Conservation (phyloP, 2,888 invertebrate species). For the Iphiclides podalirius region DNA sequence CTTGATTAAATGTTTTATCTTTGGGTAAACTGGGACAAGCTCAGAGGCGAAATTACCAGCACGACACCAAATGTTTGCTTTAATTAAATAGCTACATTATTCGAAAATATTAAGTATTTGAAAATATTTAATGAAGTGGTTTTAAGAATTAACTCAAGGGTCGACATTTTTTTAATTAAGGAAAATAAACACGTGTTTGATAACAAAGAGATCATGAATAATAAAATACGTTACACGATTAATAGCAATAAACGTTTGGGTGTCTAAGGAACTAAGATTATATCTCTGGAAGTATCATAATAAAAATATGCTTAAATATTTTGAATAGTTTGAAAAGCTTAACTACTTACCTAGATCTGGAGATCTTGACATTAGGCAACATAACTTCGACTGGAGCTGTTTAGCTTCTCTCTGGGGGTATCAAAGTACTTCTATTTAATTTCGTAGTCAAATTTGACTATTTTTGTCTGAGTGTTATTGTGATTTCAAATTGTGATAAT, state of each 20-base stretch:
- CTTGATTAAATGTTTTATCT: constrained; percentile 24
- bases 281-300: constrained; percentile 1
- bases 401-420: neutral
- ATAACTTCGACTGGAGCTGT: neutral
- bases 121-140: constrained; percentile 11
- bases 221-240: too few relatives aligned
- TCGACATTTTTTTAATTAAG: too few relatives aligned
- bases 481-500: too few relatives aligned
- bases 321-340: neutral
- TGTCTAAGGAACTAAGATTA: constrained; percentile 22
- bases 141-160: too few relatives aligned
- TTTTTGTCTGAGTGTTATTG: too few relatives aligned
- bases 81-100: too few relatives aligned
- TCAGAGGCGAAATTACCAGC: constrained; percentile 7
- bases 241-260: too few relatives aligned
- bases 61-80: constrained; percentile 19
- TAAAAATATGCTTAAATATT: neutral
- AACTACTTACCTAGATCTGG: neutral
- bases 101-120: too few relatives aligned
- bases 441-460: neutral
- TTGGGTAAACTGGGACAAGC: constrained; percentile 19
- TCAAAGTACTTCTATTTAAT: constrained; percentile 13
- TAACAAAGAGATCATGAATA: too few relatives aligned
- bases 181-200: too few relatives aligned
- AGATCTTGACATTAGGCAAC: neutral